phyloP scores from a whole-genome alignment of 2,888 invertebrate species.

The Eilema sororculum region DNA sequence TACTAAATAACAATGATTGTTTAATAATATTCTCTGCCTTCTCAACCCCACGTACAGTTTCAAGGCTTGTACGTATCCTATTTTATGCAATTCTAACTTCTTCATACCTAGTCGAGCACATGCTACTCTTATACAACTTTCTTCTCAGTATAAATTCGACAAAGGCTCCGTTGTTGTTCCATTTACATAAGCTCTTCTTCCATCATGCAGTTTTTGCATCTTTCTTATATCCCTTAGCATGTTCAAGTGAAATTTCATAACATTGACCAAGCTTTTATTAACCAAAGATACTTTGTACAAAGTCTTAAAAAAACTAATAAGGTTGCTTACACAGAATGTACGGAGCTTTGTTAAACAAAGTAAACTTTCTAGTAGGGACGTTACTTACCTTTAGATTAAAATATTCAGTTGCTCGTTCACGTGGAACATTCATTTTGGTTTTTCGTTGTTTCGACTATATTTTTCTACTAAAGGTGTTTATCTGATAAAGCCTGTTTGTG shows the following conservation, averaged over 20 bases:
- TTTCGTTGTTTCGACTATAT: constrained; percentile 25
- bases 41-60: too few species aligned
- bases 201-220: constrained; percentile 32
- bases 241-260: constrained; percentile 40
- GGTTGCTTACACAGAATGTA: constrained; percentile 34
- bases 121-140: constrained; percentile 5
- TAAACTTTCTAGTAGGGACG: constrained; percentile 35
- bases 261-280: constrained; percentile 28
- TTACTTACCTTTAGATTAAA: constrained; percentile 47
- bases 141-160: background rate
- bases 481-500: background rate
- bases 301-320: constrained; percentile 51
- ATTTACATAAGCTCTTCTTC: constrained; percentile 14
- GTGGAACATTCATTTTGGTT: constrained; percentile 38
- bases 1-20: too few species aligned
- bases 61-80: background rate
- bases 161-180: background rate
- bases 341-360: constrained; percentile 32
- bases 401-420: constrained; percentile 36
- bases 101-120: background rate
- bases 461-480: constrained; percentile 18
- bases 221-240: constrained; percentile 24
- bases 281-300: constrained; percentile 40
- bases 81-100: background rate
- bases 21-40: too few species aligned